Conservation (phyloP, 2,888 invertebrate genomes). For the Sesia apiformis region DNA sequence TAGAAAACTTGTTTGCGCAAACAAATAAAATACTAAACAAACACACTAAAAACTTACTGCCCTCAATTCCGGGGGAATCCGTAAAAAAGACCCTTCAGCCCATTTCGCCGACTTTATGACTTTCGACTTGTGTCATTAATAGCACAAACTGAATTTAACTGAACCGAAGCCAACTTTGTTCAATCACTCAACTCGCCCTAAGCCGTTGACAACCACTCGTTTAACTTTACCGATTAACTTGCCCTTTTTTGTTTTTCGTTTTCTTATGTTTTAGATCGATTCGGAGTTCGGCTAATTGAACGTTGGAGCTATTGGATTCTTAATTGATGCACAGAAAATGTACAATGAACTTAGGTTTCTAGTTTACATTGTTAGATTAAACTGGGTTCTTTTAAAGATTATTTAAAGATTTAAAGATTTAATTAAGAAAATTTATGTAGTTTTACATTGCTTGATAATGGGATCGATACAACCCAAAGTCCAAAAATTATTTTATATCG, state of each 20-base stretch:
- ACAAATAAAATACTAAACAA: background rate
- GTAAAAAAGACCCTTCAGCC: background rate
- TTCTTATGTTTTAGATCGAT: conserved; percentile 1
- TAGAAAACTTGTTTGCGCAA: background rate
- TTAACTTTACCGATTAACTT: conserved; percentile 48
- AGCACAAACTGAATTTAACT: conserved; percentile 16
- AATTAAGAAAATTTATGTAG: no score
- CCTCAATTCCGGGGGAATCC: background rate
- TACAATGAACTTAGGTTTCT: background rate
- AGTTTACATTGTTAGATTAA: no score
- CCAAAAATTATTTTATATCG: no score
- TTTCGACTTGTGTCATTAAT: conserved; percentile 16
- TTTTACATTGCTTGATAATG: no score
- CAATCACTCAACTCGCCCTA: conserved; percentile 37
- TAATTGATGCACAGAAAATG: conserved; percentile 5
- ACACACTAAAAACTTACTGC: background rate
- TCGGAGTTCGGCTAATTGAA: conserved; percentile 6
- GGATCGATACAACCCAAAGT: no score
- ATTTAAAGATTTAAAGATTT: no score
- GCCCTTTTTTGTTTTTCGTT: conserved; percentile 21
- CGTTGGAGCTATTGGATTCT: conserved; percentile 6
- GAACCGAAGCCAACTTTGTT: conserved; percentile 15
- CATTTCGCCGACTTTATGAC: conserved; percentile 14
- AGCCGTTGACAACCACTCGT: conserved; percentile 46
- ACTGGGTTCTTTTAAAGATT: no score